Evolutionary conservation across 2,888 invertebrate genomes (phyloP).

Genomic region (Cheilosia urbana): DNA sequence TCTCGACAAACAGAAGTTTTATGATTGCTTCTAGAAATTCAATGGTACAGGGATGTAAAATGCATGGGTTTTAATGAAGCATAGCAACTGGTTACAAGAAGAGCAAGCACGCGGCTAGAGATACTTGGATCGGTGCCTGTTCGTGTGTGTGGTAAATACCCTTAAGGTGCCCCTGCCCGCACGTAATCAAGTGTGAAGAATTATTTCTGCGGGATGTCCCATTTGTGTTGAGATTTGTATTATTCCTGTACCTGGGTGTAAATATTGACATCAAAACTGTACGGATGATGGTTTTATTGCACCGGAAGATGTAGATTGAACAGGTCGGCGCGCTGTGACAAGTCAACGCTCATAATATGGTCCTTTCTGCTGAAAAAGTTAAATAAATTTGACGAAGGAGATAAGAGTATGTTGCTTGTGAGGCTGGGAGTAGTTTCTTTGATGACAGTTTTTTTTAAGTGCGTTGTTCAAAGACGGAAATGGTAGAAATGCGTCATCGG

Average conservation of each 20-base stretch:
- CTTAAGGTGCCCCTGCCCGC: conserved; percentile 14
- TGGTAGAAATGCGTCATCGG: background rate
- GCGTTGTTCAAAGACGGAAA: background rate
- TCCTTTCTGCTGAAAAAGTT: conserved; percentile 46
- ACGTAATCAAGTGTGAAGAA: conserved; percentile 70
- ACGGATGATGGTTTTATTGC: conserved; percentile 73
- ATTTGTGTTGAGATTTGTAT: conserved; percentile 36
- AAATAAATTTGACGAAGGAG: conserved; percentile 15
- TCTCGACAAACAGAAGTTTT: conserved; percentile 67
- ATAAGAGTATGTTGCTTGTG: conserved; percentile 44
- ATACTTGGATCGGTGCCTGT: conserved; percentile 14
- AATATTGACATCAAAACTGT: conserved; percentile 70
- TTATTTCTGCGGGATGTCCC: conserved; percentile 53
- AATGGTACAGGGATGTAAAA: conserved; percentile 1
- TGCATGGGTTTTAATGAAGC: conserved; percentile 26
- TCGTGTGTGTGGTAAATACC: conserved; percentile 56
- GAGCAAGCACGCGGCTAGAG: conserved; percentile 38
- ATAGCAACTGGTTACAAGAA: conserved; percentile 7
- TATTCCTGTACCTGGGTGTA: conserved; percentile 66
- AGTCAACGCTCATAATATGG: conserved; percentile 41
- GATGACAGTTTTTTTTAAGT: background rate
- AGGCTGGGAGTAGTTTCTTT: conserved; percentile 9
- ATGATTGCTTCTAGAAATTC: conserved; percentile 61
- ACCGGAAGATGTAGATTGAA: conserved; percentile 31
- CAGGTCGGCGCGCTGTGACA: conserved; percentile 13